Percentiles rank a stretch among this genome's conserved stretches.
Evolutionary conservation across 2,888 invertebrate species (phyloP).

Genomic region (Caenorhabditis sp.): DNA sequence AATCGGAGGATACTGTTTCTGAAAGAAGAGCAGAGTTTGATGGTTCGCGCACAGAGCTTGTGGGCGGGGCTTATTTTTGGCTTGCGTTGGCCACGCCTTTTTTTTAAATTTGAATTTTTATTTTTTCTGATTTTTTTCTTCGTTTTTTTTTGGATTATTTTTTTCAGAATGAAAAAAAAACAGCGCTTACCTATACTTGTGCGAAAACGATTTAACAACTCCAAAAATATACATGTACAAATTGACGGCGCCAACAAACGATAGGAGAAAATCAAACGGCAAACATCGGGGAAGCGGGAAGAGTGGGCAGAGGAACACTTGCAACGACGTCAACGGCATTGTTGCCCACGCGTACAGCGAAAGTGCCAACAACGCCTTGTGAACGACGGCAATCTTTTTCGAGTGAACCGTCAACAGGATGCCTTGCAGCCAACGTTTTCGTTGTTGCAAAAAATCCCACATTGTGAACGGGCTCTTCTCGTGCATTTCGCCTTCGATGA

Average conservation of each 20-base stretch:
- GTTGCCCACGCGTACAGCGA: conserved; percentile 96
- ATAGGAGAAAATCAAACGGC: conserved; percentile 84
- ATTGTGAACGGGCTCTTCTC: conserved; percentile 95
- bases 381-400: conserved; percentile 61
- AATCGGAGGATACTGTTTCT: conserved; percentile 65
- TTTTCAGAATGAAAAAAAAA: no score
- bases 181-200: conserved; percentile 64
- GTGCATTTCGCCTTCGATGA: conserved; percentile 98
- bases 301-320: conserved; percentile 79
- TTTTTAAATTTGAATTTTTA: not conserved
- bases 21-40: no score
- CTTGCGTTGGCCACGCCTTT: no score
- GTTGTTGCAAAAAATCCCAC: conserved; percentile 92
- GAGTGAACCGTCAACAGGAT: conserved; percentile 73
- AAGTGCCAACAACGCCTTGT: conserved; percentile 79
- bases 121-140: not conserved
- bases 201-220: conserved; percentile 93
- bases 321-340: conserved; percentile 88
- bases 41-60: no score
- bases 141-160: not conserved
- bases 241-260: conserved; percentile 90
- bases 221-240: conserved; percentile 98
- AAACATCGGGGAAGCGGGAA: conserved; percentile 82
- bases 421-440: conserved; percentile 87
- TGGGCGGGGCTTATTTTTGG: no score